Evolutionary conservation across 2,888 invertebrate species (phyloP), one percentile per base, ranked within the genome.

Genomic region (Argyra leucocephala): DNA sequence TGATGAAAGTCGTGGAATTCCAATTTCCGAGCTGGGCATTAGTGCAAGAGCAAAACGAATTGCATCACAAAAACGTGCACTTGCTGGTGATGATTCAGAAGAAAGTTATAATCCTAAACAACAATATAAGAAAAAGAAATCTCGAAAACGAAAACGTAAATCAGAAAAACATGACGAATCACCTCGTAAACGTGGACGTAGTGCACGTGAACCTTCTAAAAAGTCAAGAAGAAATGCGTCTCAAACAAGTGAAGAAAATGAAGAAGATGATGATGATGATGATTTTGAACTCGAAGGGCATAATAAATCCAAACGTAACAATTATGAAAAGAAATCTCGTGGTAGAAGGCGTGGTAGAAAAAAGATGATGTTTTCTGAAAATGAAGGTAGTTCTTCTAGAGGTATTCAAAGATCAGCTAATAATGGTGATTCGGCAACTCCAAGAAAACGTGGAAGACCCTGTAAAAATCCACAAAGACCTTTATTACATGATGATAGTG

Each of bases 21-120:
- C 70, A 26, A 22, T 69, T 12, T 64, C 69, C 0, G 68, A 66
- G 23, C 63, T 71, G 21, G 70, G 70, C 3, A 65, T 70, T 24
- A 65, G 67, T n/a, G 65, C 57, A 65, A 69, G 67, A 48, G 70
- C 70, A 59, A 70, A 68, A 22, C 66, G 66, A 18, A 66, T 67
- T 57, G 22, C 18, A 21, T 63, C 58, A 12, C 63, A 63, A 61
- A 65, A 57, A 57, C 78, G 77, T 64, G 74, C 71, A 48, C 70
- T 67, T 22, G 69, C 69, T 48, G 79, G 78, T 37, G 78, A 80
- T 66, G 83, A 84, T 71, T 84, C 84, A 0, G 84, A 83, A 68
- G 84, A 84, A 21, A 81, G 81, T 70, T 84, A 83, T 69, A 82
- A 82, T 65, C 83, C 84, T 10, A 80, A 78, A 62, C 76, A 24